Evolutionary conservation across 2,888 invertebrate genomes (phyloP).

Genomic region (Lamellibrachia columna): DNA sequence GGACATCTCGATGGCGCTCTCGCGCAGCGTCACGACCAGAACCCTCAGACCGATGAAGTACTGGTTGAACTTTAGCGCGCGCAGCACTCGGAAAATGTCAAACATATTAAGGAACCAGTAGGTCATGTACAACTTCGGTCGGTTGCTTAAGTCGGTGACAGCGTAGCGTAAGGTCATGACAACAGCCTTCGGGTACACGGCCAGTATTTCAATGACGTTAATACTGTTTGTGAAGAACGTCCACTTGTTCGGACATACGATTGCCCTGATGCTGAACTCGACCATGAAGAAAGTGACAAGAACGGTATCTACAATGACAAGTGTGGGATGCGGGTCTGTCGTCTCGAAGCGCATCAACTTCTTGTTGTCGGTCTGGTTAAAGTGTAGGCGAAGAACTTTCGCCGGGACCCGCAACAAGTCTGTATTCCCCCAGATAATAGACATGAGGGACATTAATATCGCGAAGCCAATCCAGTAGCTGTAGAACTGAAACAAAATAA

Average conservation of each 20-base stretch:
- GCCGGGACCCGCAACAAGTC: not conserved
- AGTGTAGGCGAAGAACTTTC: not conserved
- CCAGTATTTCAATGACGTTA: not conserved
- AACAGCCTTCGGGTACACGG: not conserved
- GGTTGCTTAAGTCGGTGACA: not conserved
- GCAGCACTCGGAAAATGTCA: constrained; percentile 18
- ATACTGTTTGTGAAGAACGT: not conserved
- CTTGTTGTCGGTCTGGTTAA: not conserved
- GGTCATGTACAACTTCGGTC: not conserved
- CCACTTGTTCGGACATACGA: not conserved
- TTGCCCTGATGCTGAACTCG: not conserved
- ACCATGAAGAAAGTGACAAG: not conserved
- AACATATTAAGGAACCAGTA: not conserved
- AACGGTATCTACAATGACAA: not conserved
- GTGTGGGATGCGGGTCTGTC: not conserved
- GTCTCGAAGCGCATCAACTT: not conserved
- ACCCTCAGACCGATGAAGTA: not conserved
- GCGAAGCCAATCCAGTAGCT: not conserved
- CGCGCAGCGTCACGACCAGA: not conserved
- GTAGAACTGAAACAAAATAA: not conserved
- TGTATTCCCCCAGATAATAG: not conserved
- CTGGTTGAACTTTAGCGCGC: constrained; percentile 3
- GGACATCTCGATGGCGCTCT: not conserved
- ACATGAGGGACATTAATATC: not conserved
- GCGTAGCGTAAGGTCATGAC: not conserved